Conservation (phyloP, 2,113 vertebrate genomes). For the Microtus pennsylvanicus region DNA sequence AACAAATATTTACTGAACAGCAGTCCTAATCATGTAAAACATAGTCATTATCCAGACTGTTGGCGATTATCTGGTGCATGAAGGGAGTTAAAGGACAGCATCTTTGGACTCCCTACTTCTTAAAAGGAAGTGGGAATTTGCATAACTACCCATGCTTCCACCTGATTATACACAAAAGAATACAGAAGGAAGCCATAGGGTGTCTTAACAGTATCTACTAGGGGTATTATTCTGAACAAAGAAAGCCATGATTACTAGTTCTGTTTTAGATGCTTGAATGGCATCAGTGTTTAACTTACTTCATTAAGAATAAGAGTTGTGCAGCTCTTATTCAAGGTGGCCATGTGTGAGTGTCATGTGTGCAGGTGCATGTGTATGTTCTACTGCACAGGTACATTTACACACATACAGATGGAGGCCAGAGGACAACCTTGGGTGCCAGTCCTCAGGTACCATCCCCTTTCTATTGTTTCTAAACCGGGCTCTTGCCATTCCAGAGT, state of each 20-base stretch:
- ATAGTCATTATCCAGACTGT: neutral
- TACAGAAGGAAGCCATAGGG: neutral
- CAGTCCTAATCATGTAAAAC: neutral
- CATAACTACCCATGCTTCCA: neutral
- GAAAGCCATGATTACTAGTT: neutral
- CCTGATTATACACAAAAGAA: slow-evolving; percentile 31
- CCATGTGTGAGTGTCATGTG: neutral
- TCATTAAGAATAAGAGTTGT: neutral
- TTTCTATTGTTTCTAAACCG: neutral
- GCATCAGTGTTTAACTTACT: neutral
- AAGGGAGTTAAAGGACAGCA: neutral
- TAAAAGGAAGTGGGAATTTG: neutral
- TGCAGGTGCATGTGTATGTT: too few relatives aligned
- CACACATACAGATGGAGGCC: neutral
- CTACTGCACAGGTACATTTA: neutral
- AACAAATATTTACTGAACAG: neutral
- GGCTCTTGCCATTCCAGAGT: too few relatives aligned
- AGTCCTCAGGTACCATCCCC: neutral
- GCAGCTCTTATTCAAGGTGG: neutral
- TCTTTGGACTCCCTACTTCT: neutral
- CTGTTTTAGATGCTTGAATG: neutral
- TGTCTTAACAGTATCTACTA: neutral
- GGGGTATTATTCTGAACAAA: neutral
- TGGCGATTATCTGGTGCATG: neutral
- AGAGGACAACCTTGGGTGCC: neutral